These are phyloP conservation scores for Prosapia bicincta DNA, from an alignment of 2,888 invertebrate genomes.

Conservation along the genomic window DNA sequence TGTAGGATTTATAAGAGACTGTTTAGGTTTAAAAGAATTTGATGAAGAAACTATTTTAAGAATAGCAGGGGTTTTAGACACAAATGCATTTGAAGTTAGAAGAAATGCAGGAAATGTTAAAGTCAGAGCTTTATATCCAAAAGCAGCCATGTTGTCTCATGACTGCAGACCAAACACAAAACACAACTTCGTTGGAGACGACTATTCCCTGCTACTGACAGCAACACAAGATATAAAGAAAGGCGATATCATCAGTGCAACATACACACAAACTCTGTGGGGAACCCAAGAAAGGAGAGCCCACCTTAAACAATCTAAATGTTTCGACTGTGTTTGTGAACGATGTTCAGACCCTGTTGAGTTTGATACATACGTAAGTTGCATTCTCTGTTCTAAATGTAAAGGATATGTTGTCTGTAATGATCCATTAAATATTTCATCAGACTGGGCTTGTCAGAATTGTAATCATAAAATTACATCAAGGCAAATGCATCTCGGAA, in stretches of 20 bases:
- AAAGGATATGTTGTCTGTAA: conserved; percentile 57
- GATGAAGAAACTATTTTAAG: conserved; percentile 47
- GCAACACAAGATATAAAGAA: conserved; percentile 63
- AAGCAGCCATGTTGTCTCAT: conserved; percentile 66
- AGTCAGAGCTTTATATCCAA: conserved; percentile 56
- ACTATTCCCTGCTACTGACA: conserved; percentile 58
- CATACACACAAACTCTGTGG: conserved; percentile 68
- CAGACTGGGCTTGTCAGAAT: conserved; percentile 63
- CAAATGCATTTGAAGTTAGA: conserved; percentile 66
- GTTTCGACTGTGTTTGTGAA: conserved; percentile 64
- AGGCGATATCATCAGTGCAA: conserved; percentile 62
- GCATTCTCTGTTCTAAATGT: conserved; percentile 61
- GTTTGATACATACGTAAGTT: conserved; percentile 56
- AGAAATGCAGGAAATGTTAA: conserved; percentile 47
- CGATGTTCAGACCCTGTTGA: conserved; percentile 70
- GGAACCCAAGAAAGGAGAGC: conserved; percentile 63
- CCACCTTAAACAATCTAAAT: conserved; percentile 59
- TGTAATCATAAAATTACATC: conserved; percentile 57
- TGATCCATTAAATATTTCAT: conserved; percentile 56
- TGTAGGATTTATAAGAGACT: conserved; percentile 58
- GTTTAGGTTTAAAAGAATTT: conserved; percentile 56
- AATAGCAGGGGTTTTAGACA: conserved; percentile 64
- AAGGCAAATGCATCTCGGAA: conserved; percentile 58
- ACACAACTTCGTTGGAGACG: conserved; percentile 60
- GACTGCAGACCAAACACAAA: conserved; percentile 69